phyloP scores from a whole-genome alignment of 2,888 invertebrate species.

The Limnephilus lunatus region DNA sequence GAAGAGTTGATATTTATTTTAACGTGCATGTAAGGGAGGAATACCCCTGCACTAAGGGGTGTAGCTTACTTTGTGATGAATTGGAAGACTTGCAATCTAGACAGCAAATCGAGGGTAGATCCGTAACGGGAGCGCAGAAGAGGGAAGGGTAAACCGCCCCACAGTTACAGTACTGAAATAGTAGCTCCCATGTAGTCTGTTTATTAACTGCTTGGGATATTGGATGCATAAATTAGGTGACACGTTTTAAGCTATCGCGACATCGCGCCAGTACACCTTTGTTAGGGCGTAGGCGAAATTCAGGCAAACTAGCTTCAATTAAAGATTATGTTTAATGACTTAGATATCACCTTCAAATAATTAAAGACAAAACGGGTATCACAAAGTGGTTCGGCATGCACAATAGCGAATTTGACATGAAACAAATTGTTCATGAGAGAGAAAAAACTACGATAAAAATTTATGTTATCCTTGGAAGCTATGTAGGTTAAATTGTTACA shows the following conservation, averaged over 20 bases:
- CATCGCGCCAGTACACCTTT: not conserved
- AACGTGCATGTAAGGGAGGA: not conserved
- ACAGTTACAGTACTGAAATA: not conserved
- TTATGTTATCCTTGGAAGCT: too few species aligned
- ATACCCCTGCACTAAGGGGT: not conserved
- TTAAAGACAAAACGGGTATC: not conserved
- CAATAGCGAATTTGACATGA: too few species aligned
- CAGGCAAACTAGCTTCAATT: not conserved
- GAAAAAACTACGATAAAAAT: too few species aligned
- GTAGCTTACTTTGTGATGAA: constrained; percentile 39
- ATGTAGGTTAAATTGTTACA: too few species aligned
- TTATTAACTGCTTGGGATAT: constrained; percentile 43
- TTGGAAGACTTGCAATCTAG: constrained; percentile 39
- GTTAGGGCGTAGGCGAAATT: not conserved
- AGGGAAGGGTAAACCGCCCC: constrained; percentile 26
- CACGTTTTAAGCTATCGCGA: constrained; percentile 37
- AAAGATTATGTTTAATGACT: not conserved
- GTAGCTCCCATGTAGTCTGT: constrained; percentile 16
- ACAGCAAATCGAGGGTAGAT: constrained; percentile 22
- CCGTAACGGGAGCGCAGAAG: not conserved
- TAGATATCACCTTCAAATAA: not conserved
- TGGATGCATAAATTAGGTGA: constrained; percentile 55
- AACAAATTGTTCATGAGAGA: too few species aligned
- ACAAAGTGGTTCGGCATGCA: too few species aligned
- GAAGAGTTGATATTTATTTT: too few species aligned